phyloP scores from a whole-genome alignment of 1,140 invertebrate species.

The Lepidotrigona ventralis region DNA sequence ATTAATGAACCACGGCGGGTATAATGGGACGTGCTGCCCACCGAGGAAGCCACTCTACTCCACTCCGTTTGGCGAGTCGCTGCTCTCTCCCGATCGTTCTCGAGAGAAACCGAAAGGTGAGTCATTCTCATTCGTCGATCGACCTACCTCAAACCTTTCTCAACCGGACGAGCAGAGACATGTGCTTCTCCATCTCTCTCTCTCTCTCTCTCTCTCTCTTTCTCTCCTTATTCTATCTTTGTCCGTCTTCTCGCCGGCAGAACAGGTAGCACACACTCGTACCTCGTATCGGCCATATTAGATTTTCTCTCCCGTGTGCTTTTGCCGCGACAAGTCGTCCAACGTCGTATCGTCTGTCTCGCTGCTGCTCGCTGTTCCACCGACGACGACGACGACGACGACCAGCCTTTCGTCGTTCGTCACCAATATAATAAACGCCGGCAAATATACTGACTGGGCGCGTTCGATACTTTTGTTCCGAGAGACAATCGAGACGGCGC shows the following conservation, averaged over 20 bases:
- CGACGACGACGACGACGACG: not conserved
- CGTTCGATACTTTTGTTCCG: constrained; percentile 19
- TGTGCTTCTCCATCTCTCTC: not conserved
- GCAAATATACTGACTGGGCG: not conserved
- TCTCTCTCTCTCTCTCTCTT: not conserved
- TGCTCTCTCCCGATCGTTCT: constrained; percentile 22
- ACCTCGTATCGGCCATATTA: not conserved
- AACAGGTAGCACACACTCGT: constrained; percentile 2
- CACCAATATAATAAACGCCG: not conserved
- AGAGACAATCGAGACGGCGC: not conserved
- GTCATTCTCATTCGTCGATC: constrained; percentile 62
- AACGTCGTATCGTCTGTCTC: not conserved
- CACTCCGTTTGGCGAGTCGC: constrained; percentile 47
- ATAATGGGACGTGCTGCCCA: constrained; percentile 62
- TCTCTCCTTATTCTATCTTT: not conserved
- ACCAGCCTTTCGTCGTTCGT: constrained; percentile 1
- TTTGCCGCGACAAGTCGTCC: not conserved
- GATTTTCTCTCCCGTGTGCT: not conserved
- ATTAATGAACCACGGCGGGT: constrained; percentile 59
- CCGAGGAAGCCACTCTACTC: constrained; percentile 54
- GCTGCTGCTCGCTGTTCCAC: no score
- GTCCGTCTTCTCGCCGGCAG: not conserved
- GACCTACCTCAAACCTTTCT: constrained; percentile 64
- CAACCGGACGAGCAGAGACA: constrained; percentile 35
- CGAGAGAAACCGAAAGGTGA: constrained; percentile 60